phyloP scores from a whole-genome alignment of 2,888 invertebrate genomes.

The Euzetes globulus region DNA sequence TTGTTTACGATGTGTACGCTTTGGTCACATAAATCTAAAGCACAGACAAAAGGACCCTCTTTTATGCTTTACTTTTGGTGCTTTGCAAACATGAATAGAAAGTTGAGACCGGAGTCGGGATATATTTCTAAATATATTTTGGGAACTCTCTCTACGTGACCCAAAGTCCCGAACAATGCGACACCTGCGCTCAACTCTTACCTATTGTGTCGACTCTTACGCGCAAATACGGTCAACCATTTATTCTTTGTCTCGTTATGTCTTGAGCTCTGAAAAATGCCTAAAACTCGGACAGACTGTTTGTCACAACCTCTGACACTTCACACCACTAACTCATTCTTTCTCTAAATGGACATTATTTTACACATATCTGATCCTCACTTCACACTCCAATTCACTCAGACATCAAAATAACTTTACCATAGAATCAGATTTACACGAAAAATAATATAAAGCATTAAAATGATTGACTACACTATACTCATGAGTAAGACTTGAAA shows the following conservation, averaged over 20 bases:
- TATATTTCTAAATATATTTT: slow-evolving; percentile 19
- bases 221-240: slow-evolving; percentile 12
- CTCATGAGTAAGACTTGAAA: too few species aligned
- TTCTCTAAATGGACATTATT: background rate
- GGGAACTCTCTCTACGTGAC: slow-evolving; percentile 20
- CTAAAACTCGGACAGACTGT: slow-evolving; percentile 22
- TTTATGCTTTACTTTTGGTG: slow-evolving; percentile 19
- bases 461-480: too few species aligned
- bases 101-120: background rate
- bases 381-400: background rate
- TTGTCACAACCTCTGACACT: slow-evolving; percentile 28
- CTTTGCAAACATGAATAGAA: slow-evolving; percentile 27
- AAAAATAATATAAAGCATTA: too few species aligned
- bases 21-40: slow-evolving; percentile 17
- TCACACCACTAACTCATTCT: slow-evolving; percentile 29
- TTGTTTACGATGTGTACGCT: slow-evolving; percentile 24
- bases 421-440: too few species aligned
- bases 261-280: slow-evolving; percentile 21
- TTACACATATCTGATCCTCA: background rate
- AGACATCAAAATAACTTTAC: too few species aligned
- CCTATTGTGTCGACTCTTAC: background rate
- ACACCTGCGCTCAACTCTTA: slow-evolving; percentile 30
- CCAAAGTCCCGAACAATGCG: slow-evolving; percentile 16
- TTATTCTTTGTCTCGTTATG: slow-evolving; percentile 30
- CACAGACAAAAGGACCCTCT: slow-evolving; percentile 21